These are phyloP conservation scores for Sebastes cheni DNA, from an alignment of 2,797 vertebrate species.

Conservation along the genomic window DNA sequence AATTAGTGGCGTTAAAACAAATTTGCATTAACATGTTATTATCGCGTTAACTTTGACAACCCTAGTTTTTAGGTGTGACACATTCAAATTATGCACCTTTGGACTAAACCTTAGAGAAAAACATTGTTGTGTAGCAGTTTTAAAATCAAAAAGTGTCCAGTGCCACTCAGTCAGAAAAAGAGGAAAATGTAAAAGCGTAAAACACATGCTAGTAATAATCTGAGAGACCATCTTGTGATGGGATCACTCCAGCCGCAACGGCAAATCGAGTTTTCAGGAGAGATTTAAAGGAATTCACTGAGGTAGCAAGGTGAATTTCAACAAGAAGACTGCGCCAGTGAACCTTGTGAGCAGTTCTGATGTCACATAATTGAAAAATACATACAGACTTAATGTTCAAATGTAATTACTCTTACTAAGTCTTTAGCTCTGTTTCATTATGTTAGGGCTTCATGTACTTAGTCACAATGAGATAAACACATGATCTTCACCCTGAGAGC, in stretches of 20 bases:
- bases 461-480: background rate
- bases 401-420: background rate
- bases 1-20: rapidly evolving
- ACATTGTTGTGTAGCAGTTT: background rate
- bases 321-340: background rate
- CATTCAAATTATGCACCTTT: background rate
- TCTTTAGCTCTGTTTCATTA: background rate
- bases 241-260: too few species aligned
- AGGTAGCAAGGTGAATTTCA: background rate
- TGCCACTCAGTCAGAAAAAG: background rate
- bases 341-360: background rate
- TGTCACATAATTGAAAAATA: background rate
- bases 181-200: background rate
- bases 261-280: background rate
- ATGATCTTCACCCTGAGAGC: background rate
- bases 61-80: too few species aligned
- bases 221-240: background rate
- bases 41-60: too few species aligned
- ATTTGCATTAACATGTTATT: too few species aligned
- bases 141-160: background rate
- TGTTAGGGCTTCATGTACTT: background rate
- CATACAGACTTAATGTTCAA: background rate
- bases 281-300: background rate
- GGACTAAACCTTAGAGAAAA: too few species aligned
- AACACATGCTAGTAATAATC: background rate